Base-by-base conservation (phyloP, 1,140 invertebrate genomes). In the Araneus ventricosus region DNA sequence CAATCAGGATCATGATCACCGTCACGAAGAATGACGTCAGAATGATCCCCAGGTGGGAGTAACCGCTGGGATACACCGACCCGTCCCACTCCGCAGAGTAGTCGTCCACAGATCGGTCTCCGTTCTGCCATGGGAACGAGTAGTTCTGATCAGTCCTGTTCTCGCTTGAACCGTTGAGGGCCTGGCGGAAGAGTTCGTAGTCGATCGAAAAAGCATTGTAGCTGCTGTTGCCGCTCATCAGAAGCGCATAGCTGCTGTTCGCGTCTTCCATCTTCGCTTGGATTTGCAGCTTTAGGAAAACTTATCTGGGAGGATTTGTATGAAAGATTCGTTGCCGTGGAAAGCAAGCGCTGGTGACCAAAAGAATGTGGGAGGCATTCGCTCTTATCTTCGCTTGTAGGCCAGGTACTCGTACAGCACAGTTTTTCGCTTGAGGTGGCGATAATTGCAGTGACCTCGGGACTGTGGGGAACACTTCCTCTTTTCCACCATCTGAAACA, bases 1-100 rank as follows among this genome's bases (percentile, higher is more conserved):
- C 98, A 88, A 99, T 98, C 94, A 99, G 97, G 94, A 99, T 98
- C 97, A 99, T 99, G 80, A 99, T 96, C 63, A 99, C 96, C 20
- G 98, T 99, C 52, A 99, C 98, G 2, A 99, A 96, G 93, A 99
- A 97, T 27, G 98, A 98, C 10, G 98, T 98, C 52, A 99, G 95
- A 80, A 99, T 97, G 94, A 99, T 94, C n/a, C 94, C 61, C 27
- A 94, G 70, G 30, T 94, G 93, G 39, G 84, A 87, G 61, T 91
- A 93, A 6, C 93, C 94, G 93, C 63, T 92, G n/a, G 92, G 88
- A 41, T 91, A 94, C 41, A 59, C 70, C 5, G 61, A n/a, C 7
- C 52, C 90, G 20, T 80, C 52, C 90, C 80, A 93, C 20, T 70
- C 90, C 3, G n/a, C 52, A 2, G 70, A 34, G 52, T 90, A 90